These are phyloP conservation scores for Mugil cephalus DNA, from an alignment of 2,113 vertebrate genomes.

Conservation along the genomic window DNA sequence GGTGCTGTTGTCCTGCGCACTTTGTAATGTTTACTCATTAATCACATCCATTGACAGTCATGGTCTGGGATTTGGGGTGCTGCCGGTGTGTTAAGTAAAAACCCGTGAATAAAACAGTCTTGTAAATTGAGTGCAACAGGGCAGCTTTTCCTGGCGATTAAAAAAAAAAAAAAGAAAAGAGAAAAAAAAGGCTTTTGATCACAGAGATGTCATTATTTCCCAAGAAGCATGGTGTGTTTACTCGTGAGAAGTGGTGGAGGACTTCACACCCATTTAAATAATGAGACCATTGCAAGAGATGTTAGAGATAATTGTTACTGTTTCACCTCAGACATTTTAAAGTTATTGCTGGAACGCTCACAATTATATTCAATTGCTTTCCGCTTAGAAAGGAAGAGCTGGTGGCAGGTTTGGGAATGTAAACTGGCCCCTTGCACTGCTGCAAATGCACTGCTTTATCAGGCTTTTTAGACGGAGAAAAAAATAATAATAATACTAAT, in stretches of 20 bases:
- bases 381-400: slow-evolving; percentile 2
- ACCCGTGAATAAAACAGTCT: slow-evolving; percentile 41
- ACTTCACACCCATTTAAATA: slow-evolving; percentile 71
- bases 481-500: slow-evolving; percentile 4
- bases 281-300: slow-evolving; percentile 45
- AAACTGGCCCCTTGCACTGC: slow-evolving; percentile 12
- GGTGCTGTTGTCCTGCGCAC: slow-evolving; percentile 9
- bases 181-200: slow-evolving; percentile 57
- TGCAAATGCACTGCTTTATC: slow-evolving; percentile 17
- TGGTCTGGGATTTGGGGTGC: slow-evolving; percentile 9
- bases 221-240: slow-evolving; percentile 52
- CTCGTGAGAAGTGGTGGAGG: slow-evolving; percentile 43
- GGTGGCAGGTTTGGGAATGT: slow-evolving; percentile 24
- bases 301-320: slow-evolving; percentile 53
- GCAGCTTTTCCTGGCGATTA: slow-evolving; percentile 14
- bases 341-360: slow-evolving; percentile 35
- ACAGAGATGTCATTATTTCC: slow-evolving; percentile 49
- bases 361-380: slow-evolving; percentile 62
- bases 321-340: slow-evolving; percentile 65
- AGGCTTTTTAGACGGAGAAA: not conserved
- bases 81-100: slow-evolving; percentile 27
- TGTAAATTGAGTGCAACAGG: slow-evolving; percentile 48
- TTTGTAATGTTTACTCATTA: slow-evolving; percentile 50
- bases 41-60: slow-evolving; percentile 26
- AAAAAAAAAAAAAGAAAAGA: not conserved